Evolutionary conservation across 2,113 vertebrate species (phyloP).

Genomic region (Takifugu flavidus): DNA sequence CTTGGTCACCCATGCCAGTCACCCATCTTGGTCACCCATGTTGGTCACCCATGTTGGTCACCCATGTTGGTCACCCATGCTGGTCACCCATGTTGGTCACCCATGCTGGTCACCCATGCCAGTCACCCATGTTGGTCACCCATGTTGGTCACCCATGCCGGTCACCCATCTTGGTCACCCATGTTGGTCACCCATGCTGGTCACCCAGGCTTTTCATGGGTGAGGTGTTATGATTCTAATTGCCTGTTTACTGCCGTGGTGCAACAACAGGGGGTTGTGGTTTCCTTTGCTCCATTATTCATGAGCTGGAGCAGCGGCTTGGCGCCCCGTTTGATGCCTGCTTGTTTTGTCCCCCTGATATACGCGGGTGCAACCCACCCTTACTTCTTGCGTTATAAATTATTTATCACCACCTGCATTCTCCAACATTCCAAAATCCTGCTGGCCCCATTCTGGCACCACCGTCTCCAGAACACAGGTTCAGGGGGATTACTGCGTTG

Average conservation of each 20-base stretch:
- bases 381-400: constrained; percentile 46
- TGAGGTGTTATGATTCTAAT: constrained; percentile 48
- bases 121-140: too few species aligned
- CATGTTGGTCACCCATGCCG: too few species aligned
- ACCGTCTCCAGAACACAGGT: constrained; percentile 25
- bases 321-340: constrained; percentile 49
- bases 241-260: constrained; percentile 50
- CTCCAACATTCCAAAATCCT: constrained; percentile 27
- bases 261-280: constrained; percentile 46
- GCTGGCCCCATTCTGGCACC: constrained; percentile 18
- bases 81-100: too few species aligned
- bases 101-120: too few species aligned
- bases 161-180: too few species aligned
- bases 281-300: constrained; percentile 63
- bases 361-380: constrained; percentile 28
- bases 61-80: too few species aligned
- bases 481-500: constrained; percentile 42
- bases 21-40: too few species aligned
- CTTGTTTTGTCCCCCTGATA: constrained; percentile 57
- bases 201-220: constrained; percentile 14
- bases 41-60: too few species aligned
- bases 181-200: constrained; percentile 18
- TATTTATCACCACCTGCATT: constrained; percentile 44
- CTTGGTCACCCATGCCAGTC: too few species aligned
- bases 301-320: constrained; percentile 41